A percentile compares a stretch with the other conserved stretches of the same genome.
Conservation (phyloP, 2,113 vertebrate species). For the Misgurnus mizolepis region DNA sequence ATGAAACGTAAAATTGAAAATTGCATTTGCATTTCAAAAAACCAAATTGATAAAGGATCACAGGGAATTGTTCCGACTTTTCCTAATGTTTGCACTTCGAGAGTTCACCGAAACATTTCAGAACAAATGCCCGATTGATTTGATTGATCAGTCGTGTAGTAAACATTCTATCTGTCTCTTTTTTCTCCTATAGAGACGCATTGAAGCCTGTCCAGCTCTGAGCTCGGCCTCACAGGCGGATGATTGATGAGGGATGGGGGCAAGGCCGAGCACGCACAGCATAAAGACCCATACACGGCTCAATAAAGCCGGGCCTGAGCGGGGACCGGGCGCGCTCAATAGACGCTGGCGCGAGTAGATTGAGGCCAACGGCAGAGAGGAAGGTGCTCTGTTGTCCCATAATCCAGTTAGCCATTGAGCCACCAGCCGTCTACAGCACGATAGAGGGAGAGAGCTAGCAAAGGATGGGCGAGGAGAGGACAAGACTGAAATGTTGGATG, state of each 20-base stretch:
- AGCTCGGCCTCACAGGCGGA: slow-evolving; percentile 88
- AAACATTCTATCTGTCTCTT: slow-evolving; percentile 58
- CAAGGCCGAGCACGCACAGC: slow-evolving; percentile 89
- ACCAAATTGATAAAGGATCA: not conserved
- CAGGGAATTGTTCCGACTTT: not conserved
- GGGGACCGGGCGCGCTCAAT: slow-evolving; percentile 90
- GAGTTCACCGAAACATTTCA: slow-evolving; percentile 30
- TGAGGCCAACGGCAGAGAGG: slow-evolving; percentile 80
- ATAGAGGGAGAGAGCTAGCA: slow-evolving; percentile 75
- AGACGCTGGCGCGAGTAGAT: slow-evolving; percentile 76
- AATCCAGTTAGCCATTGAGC: slow-evolving; percentile 91
- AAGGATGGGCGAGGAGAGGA: slow-evolving; percentile 70
- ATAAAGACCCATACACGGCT: slow-evolving; percentile 93
- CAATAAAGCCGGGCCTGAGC: slow-evolving; percentile 90
- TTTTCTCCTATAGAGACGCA: slow-evolving; percentile 77
- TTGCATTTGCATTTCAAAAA: not conserved
- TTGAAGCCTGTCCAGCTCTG: slow-evolving; percentile 89
- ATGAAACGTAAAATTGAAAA: not conserved
- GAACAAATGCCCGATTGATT: slow-evolving; percentile 27
- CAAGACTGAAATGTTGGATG: slow-evolving; percentile 41
- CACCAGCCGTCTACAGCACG: slow-evolving; percentile 88
- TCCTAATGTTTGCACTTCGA: slow-evolving; percentile 30
- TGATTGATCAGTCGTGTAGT: slow-evolving; percentile 64
- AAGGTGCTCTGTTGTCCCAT: slow-evolving; percentile 96
- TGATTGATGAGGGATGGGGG: slow-evolving; percentile 98